Evolutionary conservation across 2,888 invertebrate genomes (phyloP), one percentile per base, ranked within the genome.

Genomic region (Thyatira batis): DNA sequence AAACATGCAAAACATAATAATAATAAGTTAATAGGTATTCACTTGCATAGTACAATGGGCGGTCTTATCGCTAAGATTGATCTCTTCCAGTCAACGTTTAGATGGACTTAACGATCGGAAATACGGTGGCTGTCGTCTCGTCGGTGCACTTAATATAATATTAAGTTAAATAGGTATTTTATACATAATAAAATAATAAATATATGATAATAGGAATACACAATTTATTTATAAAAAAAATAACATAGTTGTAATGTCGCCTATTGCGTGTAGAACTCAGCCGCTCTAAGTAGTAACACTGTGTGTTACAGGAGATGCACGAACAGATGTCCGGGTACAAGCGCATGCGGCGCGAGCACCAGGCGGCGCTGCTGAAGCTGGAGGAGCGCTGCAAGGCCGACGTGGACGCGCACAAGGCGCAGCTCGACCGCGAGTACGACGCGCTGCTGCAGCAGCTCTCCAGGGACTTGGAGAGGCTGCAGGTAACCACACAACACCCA

Each of bases 311-410:
- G 93, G 99, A 99, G 90, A 98, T 99, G 97, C 97, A 98, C 90
- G 99, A 99, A 87, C 99, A 99, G 92, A 99, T 99, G 98, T 97
- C 98, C 52, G 98, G 98, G 20, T 99, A 99, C 92, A 99, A 99
- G 90, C 94, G 99, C 64, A 98, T 99, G 97, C 94, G 99, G 61
- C 95, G 98, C 63, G 98, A 98, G 84, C 99, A 99, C 89, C 99
- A 99, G 88, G 97, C 98, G 68, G 98, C 98, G 66, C 92, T 99
- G 76, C 93, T 96, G 49, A 96, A 98, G 93, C 93, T 99, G 71
- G 99, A 99, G 87, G 98, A 98, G 85, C 96, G 96, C 75, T 98
- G 98, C 92, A 96, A 97, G 87, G 95, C 97, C 75, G 99, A 99
- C 92, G 97, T 99, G 95, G 99, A 99, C 80, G 96, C 96, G 75